Base-by-base conservation (phyloP, 2,113 vertebrate species). In the Fregata magnificens region DNA sequence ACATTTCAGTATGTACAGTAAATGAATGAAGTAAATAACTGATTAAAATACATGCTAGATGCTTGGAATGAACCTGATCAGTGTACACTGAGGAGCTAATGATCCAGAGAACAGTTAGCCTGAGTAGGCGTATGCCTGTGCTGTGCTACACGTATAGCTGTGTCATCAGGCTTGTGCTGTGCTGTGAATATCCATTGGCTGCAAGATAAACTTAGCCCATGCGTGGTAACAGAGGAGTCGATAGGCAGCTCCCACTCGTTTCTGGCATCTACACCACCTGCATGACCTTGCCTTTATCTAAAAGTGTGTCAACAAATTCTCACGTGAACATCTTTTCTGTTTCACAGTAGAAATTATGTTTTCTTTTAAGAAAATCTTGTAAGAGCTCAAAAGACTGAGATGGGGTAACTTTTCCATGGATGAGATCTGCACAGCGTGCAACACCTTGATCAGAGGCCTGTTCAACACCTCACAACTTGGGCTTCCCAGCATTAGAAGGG, bases 251-350 rank as follows among this genome's bases (percentile, higher is more conserved):
- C 38, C 16, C 25, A 36, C 16, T 49, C 26, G 11, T 8, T n/a
- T 11, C 0, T 1, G 16, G 5, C 6, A 50, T 6, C 17, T 3
- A 7, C 1, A 1, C 2, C 38, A 31, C 16, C 6, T 49, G 9
- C 6, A 17, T 40, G 31, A 15, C 3, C 24, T 55, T 73, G 11
- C 13, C 11, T 70, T 61, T n/a, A 32, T 10, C 10, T 49, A 11
- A 38, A 65, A 82, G 3, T 19, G 29, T 38, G 2, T 0, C 61
- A 71, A 70, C 9, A 49, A 65, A 73, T 20, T 34, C 40, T 56
- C 6, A 21, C 4, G 7, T 2, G 2, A 72, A 9, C 13, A 45
- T 31, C 5, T 83, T 49, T 74, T n/a, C 25, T 16, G 7, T 77
- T 90, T 88, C 56, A 52, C 9, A 31, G 8, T 32, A 59, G n/a